phyloP scores from a whole-genome alignment of 2,113 vertebrate genomes.

The Brienomyrus brachyistius region DNA sequence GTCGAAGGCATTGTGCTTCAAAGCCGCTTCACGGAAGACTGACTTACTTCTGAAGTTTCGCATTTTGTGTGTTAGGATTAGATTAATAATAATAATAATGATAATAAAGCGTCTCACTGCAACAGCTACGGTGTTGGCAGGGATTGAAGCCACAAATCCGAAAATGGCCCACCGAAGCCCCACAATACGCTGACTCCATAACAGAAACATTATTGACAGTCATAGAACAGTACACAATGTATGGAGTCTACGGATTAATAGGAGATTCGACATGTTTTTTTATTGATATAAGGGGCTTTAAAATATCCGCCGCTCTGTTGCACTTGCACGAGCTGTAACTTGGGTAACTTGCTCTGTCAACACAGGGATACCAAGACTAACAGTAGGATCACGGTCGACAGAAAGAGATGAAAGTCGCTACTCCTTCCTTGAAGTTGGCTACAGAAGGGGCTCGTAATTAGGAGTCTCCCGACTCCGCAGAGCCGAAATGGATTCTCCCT shows the following conservation, averaged over 20 bases:
- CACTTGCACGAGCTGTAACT: neutral
- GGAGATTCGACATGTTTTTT: neutral
- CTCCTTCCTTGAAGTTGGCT: neutral
- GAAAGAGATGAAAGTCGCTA: neutral
- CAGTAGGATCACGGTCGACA: neutral
- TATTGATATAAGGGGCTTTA: neutral
- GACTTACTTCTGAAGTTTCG: neutral
- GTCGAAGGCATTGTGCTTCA: conserved; percentile 2
- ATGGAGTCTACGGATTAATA: neutral
- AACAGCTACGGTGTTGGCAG: neutral
- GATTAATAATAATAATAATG: neutral
- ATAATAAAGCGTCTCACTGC: neutral
- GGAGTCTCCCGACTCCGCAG: neutral
- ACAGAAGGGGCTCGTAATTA: neutral
- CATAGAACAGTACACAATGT: neutral
- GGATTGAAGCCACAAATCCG: neutral
- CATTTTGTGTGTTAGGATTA: conserved; percentile 2
- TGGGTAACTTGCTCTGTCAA: neutral
- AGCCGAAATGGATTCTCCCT: neutral
- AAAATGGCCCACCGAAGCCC: neutral
- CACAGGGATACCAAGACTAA: neutral
- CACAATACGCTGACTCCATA: neutral
- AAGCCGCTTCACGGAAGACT: neutral
- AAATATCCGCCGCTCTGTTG: neutral
- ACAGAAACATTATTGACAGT: neutral